A percentile compares a stretch with the other conserved stretches of the same genome.
Conservation (phyloP, 2,797 vertebrate genomes). For the Sebastiscus tertius region DNA sequence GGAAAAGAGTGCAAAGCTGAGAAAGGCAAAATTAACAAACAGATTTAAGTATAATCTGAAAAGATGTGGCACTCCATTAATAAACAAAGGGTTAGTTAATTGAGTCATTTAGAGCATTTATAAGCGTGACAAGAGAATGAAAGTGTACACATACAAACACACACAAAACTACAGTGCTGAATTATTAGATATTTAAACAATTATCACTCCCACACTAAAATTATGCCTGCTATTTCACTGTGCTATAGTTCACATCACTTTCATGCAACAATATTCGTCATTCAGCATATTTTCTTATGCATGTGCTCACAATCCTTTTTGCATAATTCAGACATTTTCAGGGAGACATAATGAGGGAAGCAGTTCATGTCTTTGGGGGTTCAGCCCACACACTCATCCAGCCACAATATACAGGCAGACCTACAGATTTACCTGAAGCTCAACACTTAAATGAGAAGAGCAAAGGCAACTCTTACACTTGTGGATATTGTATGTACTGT, state of each 20-base stretch:
- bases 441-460: neutral
- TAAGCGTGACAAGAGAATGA: neutral
- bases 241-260: conserved; percentile 8
- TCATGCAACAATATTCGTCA: conserved; percentile 1
- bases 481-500: neutral
- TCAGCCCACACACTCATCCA: conserved; percentile 12
- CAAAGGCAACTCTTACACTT: neutral
- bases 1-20: conserved; percentile 56
- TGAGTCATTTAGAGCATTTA: conserved; percentile 32
- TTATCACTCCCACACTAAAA: neutral
- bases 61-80: conserved; percentile 11
- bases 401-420: conserved; percentile 2
- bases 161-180: neutral
- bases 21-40: conserved; percentile 43
- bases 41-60: conserved; percentile 14
- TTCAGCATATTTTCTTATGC: conserved; percentile 29
- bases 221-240: neutral
- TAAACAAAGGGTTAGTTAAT: conserved; percentile 53
- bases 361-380: conserved; percentile 30
- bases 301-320: conserved; percentile 2
- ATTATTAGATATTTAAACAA: conserved; percentile 11
- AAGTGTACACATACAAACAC: neutral
- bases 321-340: conserved; percentile 36
- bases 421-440: conserved; percentile 23
- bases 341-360: conserved; percentile 5